Base-by-base conservation (phyloP, 2,888 invertebrate genomes). In the Choreutis nemorana region DNA sequence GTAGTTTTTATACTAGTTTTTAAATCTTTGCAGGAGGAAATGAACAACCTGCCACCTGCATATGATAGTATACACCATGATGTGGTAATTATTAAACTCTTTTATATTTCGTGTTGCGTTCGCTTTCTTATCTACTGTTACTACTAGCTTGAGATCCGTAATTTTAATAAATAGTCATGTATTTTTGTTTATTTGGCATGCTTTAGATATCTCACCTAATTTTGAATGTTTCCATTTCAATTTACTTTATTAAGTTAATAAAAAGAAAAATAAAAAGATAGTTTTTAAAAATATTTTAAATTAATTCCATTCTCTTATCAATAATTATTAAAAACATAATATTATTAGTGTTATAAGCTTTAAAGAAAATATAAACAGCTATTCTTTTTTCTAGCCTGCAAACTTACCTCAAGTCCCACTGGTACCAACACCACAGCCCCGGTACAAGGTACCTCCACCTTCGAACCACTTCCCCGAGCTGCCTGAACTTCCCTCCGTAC, bases 401-500 rank as follows among this genome's bases (percentile, higher is more conserved):
- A 72, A 52, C 28, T 34, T 47, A 3, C 26, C 29, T 10, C 26
- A 8, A 8, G 34, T 28, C 15, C 41, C 33, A 13, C 75, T 81
- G 36, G 67, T 82, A 32, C 83, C 81, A 49, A 90, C 90, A 3
- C 91, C 91, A 3, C 84, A 87, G 44, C 91, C 91, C 1, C 82
- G 90, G 16, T 82, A 86, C 2, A 88, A 89, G 55, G 68, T 86
- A 48, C 81, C 54, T 0, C 53, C 56, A 1, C 45, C 55, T 3
- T 38, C 47, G 12, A 50, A 58, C 34, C 53, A 48, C 29, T 77
- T 83, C 48, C 83, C 85, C 1, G 85, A 86, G 38, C 68, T 91
- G 21, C 94, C 95, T 1, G 87, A 91, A 33, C 67, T 93, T 33
- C 94, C 93, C 0, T 84, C 89, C 3, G 91, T 94, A 13, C 94